phyloP scores from a whole-genome alignment of 1,140 invertebrate genomes.

The Diorhabda sublineata region DNA sequence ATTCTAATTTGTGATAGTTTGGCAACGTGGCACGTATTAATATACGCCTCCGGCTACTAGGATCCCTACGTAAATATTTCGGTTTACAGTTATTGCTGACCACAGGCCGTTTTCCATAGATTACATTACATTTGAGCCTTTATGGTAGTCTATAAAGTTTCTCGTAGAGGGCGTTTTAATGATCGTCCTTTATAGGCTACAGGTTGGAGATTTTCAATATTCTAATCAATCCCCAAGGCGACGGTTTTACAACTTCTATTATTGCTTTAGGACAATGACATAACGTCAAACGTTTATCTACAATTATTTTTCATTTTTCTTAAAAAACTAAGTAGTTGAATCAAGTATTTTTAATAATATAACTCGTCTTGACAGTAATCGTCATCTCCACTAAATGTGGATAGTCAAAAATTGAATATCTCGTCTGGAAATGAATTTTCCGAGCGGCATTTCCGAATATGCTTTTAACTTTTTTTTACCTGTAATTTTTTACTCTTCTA shows the following conservation, averaged over 20 bases:
- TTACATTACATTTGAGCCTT: background rate
- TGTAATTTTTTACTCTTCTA: background rate
- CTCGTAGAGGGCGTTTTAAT: background rate
- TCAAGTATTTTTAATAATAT: no score
- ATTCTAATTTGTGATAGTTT: background rate
- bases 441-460: background rate
- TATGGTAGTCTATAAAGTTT: constrained; percentile 1
- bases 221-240: background rate
- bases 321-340: no score
- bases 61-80: constrained; percentile 5
- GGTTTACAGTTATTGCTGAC: constrained; percentile 12
- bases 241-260: background rate
- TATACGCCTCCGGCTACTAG: constrained; percentile 3
- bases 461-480: background rate
- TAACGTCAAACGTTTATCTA: background rate
- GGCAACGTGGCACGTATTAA: constrained; percentile 2
- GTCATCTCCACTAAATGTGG: no score
- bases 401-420: no score
- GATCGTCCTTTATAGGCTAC: background rate
- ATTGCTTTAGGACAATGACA: background rate
- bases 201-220: background rate
- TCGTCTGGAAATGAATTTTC: background rate
- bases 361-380: no score
- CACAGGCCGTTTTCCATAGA: constrained; percentile 1
- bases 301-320: no score